A percentile compares a stretch with the other conserved stretches of the same genome.
Evolutionary conservation across 2,888 invertebrate species (phyloP).

Genomic region (Steinernema carpocapsae): DNA sequence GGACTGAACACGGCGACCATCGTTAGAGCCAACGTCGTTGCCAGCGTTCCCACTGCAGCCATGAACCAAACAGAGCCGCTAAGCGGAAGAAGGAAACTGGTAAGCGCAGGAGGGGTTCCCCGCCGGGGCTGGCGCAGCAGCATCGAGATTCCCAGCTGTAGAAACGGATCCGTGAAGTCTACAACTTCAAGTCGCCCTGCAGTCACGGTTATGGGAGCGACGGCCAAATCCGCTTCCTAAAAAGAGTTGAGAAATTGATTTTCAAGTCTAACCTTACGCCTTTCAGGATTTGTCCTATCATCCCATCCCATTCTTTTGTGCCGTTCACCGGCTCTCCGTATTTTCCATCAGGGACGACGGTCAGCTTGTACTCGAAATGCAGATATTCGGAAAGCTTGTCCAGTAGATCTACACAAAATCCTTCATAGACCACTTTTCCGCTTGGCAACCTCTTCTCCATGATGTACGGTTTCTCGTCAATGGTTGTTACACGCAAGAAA

Average conservation of each 20-base stretch:
- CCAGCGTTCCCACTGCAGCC: slow-evolving; percentile 84
- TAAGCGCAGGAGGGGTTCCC: slow-evolving; percentile 79
- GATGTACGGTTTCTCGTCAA: slow-evolving; percentile 71
- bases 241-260: background rate
- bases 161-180: slow-evolving; percentile 73
- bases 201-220: slow-evolving; percentile 94
- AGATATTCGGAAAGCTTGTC: slow-evolving; percentile 69
- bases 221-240: slow-evolving; percentile 89
- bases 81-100: slow-evolving; percentile 91
- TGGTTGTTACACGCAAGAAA: slow-evolving; percentile 67
- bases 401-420: slow-evolving; percentile 80
- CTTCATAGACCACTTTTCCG: slow-evolving; percentile 77
- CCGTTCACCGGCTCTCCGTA: slow-evolving; percentile 64
- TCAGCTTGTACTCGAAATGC: slow-evolving; percentile 65
- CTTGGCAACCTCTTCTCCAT: slow-evolving; percentile 63
- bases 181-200: slow-evolving; percentile 83
- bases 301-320: slow-evolving; percentile 68
- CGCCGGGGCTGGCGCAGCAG: slow-evolving; percentile 75
- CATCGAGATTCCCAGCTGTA: slow-evolving; percentile 72
- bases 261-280: slow-evolving; percentile 45
- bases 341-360: slow-evolving; percentile 67
- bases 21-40: slow-evolving; percentile 71
- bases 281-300: slow-evolving; percentile 65
- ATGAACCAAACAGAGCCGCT: slow-evolving; percentile 93
- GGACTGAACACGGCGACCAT: slow-evolving; percentile 72